phyloP scores from a whole-genome alignment of 1,140 invertebrate genomes.

The Drosophila miranda region DNA sequence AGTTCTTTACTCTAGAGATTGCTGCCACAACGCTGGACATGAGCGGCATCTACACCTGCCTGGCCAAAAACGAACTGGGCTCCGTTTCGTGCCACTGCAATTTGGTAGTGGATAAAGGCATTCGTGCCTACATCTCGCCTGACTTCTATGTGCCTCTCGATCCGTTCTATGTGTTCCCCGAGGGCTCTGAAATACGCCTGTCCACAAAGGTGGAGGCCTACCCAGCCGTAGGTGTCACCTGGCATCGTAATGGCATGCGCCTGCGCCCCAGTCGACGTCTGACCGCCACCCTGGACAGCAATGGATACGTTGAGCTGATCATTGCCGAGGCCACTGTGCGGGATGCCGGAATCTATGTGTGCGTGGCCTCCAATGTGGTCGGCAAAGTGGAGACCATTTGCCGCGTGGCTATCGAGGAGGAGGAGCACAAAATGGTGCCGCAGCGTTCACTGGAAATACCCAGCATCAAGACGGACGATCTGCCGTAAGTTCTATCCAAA shows the following conservation, averaged over 20 bases:
- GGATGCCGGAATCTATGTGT: constrained; percentile 94
- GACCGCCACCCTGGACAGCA: constrained; percentile 89
- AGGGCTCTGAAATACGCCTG: constrained; percentile 87
- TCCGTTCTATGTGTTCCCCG: constrained; percentile 84
- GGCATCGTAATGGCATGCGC: constrained; percentile 88
- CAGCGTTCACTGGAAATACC: constrained; percentile 58
- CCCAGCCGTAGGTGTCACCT: constrained; percentile 90
- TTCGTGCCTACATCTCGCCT: constrained; percentile 90
- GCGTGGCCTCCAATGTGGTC: constrained; percentile 92
- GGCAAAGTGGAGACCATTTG: constrained; percentile 90
- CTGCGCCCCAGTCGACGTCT: constrained; percentile 89
- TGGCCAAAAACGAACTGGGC: constrained; percentile 91
- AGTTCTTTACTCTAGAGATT: constrained; percentile 94
- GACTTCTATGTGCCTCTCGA: constrained; percentile 89
- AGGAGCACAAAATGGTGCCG: constrained; percentile 52
- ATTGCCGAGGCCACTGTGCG: constrained; percentile 86
- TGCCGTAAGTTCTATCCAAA: constrained; percentile 84
- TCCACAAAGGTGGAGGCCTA: constrained; percentile 90
- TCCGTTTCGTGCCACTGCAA: constrained; percentile 91
- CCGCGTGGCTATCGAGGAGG: constrained; percentile 86
- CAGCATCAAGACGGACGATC: constrained; percentile 83
- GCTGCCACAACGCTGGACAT: constrained; percentile 89
- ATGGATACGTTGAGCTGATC: constrained; percentile 90
- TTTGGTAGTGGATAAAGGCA: constrained; percentile 93
- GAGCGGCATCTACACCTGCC: constrained; percentile 91